Evolutionary conservation across 2,797 vertebrate genomes (phyloP).

Genomic region (Oreochromis mossambicus): DNA sequence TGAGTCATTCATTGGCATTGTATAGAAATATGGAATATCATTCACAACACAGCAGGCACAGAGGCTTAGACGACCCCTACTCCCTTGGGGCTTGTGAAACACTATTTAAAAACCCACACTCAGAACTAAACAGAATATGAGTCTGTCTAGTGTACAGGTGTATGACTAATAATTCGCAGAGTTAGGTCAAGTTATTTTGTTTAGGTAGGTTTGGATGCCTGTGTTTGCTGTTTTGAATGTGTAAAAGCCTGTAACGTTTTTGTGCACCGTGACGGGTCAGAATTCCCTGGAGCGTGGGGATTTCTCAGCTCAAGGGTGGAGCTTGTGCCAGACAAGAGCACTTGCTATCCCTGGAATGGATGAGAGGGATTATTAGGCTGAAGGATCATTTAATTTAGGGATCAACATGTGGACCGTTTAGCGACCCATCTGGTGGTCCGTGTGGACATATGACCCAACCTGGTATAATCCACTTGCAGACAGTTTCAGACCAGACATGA

Average conservation of each 20-base stretch:
- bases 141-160: not conserved
- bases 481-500: not conserved
- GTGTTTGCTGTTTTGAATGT: not conserved
- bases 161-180: not conserved
- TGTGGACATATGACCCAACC: constrained; percentile 47
- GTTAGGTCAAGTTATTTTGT: not conserved
- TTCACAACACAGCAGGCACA: not conserved
- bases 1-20: not conserved
- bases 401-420: constrained; percentile 67
- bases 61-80: not conserved
- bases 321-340: constrained; percentile 22
- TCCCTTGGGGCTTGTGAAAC: not conserved
- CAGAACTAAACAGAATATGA: not conserved
- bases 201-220: not conserved
- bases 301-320: constrained; percentile 19
- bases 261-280: not conserved
- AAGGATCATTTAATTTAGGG: constrained; percentile 73
- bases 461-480: constrained; percentile 30
- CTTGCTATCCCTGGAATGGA: constrained; percentile 56
- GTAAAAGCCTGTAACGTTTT: not conserved
- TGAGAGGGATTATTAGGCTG: constrained; percentile 69
- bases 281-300: constrained; percentile 44
- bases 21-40: not conserved
- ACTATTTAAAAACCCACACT: not conserved
- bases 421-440: constrained; percentile 65